Evolutionary conservation across 1,140 invertebrate genomes (phyloP), one percentile per base, ranked within the genome.

Genomic region (Belonocnema kinseyi): DNA sequence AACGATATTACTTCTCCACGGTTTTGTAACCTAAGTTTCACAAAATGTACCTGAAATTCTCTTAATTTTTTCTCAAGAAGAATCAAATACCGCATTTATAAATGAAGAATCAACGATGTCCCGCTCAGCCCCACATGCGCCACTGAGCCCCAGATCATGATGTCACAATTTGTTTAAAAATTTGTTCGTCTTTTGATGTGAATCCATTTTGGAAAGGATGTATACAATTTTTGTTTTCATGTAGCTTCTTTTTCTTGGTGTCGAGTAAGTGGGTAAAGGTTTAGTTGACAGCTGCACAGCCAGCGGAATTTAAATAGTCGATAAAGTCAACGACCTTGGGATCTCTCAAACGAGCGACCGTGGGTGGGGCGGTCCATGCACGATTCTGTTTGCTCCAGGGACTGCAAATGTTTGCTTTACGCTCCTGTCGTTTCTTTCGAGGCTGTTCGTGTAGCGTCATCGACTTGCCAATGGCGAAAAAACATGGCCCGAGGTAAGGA

Each of bases 401-500:
- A 73, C 33, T 76, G 70, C 72, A 84, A 77, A 79, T 80, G 70
- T 86, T 86, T 78, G 76, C 61, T 17, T 19, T 53, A 61, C 77
- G 76, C 1, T 85, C 75, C 7, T 40, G 26, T 3, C 16, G 26
- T 66, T 66, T 66, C 33, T 66, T 66, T 13, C 40, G 21, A 66
- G 61, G 61, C 7, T 14, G 50, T 71, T 74, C 78, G 40, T 83
- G 74, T 51, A 83, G 16, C 61, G 50, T 76, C 80, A 86, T 87
- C 71, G 82, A 80, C 78, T 92, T 92, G 4, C 94, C 94, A n/a
- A 92, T 89, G 0, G 94, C 88, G 51, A 90, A 91, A 17, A 95
- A 87, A 75, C 92, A 93, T 50, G 93, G 90, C 12, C 93, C 93
- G 78, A 92, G 92, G 80, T 94, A 94, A 3, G 92, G 92, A 26